phyloP scores from a whole-genome alignment of 2,888 invertebrate genomes.

The Agrochola litura region DNA sequence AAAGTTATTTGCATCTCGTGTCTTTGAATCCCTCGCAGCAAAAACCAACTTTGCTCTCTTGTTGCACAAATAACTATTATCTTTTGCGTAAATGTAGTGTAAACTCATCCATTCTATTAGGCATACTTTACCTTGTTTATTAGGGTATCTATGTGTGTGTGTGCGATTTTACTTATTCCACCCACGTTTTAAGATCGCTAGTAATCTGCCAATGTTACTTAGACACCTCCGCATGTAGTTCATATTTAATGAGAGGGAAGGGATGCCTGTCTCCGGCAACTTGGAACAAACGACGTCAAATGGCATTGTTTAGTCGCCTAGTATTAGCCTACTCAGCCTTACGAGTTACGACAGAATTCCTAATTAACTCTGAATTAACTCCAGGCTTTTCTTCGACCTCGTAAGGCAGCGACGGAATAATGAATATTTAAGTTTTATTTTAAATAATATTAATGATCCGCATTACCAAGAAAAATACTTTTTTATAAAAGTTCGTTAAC shows the following conservation, averaged over 20 bases:
- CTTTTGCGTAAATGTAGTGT: constrained; percentile 9
- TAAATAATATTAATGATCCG: constrained; percentile 31
- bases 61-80: background rate
- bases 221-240: constrained; percentile 70
- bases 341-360: constrained; percentile 61
- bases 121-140: background rate
- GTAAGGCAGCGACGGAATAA: constrained; percentile 26
- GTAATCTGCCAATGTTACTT: constrained; percentile 58
- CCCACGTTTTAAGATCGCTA: constrained; percentile 56
- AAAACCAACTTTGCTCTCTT: too few species aligned
- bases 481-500: constrained; percentile 27
- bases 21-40: too few species aligned
- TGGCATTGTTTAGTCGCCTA: constrained; percentile 70
- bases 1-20: too few species aligned
- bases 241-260: constrained; percentile 77
- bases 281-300: constrained; percentile 67
- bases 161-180: constrained; percentile 36
- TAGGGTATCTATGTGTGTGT: constrained; percentile 1
- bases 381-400: constrained; percentile 51
- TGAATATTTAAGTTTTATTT: constrained; percentile 43
- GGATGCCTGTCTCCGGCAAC: constrained; percentile 69
- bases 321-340: constrained; percentile 58
- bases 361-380: constrained; percentile 69
- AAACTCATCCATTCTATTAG: constrained; percentile 14
- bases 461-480: constrained; percentile 33